Conservation (phyloP, 2,797 vertebrate genomes). For the Apogon talboti region DNA sequence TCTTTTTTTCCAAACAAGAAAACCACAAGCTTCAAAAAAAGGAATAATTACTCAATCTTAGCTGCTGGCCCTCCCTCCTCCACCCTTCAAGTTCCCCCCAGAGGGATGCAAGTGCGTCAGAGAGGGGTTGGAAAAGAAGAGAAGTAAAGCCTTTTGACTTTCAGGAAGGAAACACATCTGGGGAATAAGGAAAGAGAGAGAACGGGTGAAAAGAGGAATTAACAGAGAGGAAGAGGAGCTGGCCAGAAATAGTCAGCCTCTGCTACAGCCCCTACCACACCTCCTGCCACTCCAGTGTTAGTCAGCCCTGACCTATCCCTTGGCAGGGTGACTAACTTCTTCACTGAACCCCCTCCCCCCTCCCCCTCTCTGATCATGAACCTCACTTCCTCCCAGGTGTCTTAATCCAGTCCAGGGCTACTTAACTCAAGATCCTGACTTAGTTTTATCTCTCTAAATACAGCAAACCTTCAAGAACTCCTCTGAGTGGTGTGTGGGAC, state of each 20-base stretch:
- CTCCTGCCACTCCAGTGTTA: conserved; percentile 63
- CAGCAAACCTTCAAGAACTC: not conserved
- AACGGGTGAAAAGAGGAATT: conserved; percentile 83
- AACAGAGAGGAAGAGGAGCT: conserved; percentile 73
- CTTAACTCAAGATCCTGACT: conserved; percentile 34
- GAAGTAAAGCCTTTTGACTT: conserved; percentile 82
- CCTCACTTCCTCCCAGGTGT: conserved; percentile 68
- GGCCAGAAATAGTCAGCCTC: conserved; percentile 79
- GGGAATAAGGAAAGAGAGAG: conserved; percentile 80
- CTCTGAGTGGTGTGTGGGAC: not conserved
- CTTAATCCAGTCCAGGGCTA: conserved; percentile 24
- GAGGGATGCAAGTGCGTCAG: conserved; percentile 76
- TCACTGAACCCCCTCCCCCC: conserved; percentile 29
- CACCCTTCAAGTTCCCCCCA: conserved; percentile 67
- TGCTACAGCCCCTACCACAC: conserved; percentile 47
- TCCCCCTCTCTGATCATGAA: conserved; percentile 24
- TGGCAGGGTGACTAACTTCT: conserved; percentile 67
- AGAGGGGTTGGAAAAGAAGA: conserved; percentile 76
- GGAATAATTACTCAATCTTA: conserved; percentile 79
- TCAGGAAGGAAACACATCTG: conserved; percentile 85
- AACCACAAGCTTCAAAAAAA: conserved; percentile 79
- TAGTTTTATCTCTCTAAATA: not conserved
- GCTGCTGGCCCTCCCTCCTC: conserved; percentile 66
- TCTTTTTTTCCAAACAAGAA: conserved; percentile 69
- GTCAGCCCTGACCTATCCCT: conserved; percentile 70